phyloP scores from a whole-genome alignment of 2,797 vertebrate species.

The Megalops cyprinoides region DNA sequence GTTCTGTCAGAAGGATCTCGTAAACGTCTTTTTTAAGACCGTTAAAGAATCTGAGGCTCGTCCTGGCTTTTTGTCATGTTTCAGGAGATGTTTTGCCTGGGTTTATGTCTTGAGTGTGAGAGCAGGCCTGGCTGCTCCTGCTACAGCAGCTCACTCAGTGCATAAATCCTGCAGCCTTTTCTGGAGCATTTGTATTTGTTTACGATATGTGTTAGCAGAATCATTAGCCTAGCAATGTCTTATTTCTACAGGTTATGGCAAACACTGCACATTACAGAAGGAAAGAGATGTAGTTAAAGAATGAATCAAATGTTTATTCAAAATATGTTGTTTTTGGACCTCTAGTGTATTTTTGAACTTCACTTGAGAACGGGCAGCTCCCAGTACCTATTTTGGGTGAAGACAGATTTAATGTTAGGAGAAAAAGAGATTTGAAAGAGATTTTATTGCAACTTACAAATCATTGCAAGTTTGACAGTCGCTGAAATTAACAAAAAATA shows the following conservation, averaged over 20 bases:
- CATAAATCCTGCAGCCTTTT: conserved; percentile 25
- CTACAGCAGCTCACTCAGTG: too few relatives aligned
- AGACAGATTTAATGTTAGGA: too few relatives aligned
- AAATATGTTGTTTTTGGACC: neutral
- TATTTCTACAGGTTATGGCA: conserved; percentile 19
- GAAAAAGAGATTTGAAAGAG: too few relatives aligned
- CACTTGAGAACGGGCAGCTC: too few relatives aligned
- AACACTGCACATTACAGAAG: conserved; percentile 18
- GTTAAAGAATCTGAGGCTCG: neutral
- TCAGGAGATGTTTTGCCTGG: neutral
- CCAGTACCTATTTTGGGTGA: too few relatives aligned
- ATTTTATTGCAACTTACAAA: too few relatives aligned
- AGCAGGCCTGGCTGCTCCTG: neutral
- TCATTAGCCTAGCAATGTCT: conserved; percentile 17
- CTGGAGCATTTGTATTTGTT: neutral
- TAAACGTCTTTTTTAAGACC: conserved; percentile 12
- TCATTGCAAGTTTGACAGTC: too few relatives aligned
- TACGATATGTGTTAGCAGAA: conserved; percentile 25
- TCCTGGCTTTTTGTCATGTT: neutral
- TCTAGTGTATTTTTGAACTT: neutral
- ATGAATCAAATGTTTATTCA: neutral
- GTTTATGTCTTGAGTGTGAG: neutral
- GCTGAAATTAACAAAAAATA: too few relatives aligned
- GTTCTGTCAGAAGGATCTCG: conserved; percentile 4
- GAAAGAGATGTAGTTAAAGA: neutral